A percentile compares a stretch with the other conserved stretches of the same genome.
Evolutionary conservation across 2,888 invertebrate genomes (phyloP).

Genomic region (Odontocolon sp.): DNA sequence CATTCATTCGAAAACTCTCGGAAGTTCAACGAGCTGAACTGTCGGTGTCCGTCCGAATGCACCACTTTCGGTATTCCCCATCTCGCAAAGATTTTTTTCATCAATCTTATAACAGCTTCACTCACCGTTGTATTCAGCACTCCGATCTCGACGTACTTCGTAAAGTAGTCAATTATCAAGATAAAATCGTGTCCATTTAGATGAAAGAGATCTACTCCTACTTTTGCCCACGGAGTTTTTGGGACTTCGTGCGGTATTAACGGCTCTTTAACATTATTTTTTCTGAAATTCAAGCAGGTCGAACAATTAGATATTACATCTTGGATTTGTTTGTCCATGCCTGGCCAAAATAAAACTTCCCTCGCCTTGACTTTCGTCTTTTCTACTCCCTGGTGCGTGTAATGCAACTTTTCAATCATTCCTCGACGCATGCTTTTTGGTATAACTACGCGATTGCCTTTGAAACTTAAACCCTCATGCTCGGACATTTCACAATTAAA

Average conservation of each 20-base stretch:
- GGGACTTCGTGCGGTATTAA: conserved; percentile 51
- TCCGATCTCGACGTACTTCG: conserved; percentile 39
- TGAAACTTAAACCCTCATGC: conserved; percentile 26
- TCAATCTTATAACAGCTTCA: conserved; percentile 7
- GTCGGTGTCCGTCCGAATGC: conserved; percentile 17
- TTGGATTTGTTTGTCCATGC: conserved; percentile 53
- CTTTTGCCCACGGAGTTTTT: conserved; percentile 38
- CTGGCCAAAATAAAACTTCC: conserved; percentile 55
- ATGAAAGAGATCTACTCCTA: conserved; percentile 49
- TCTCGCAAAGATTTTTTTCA: conserved; percentile 17
- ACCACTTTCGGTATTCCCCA: conserved; percentile 32
- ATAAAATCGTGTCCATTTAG: conserved; percentile 22
- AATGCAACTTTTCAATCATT: conserved; percentile 48
- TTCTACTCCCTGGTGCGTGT: conserved; percentile 53
- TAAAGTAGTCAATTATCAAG: conserved; percentile 30
- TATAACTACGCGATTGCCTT: conserved; percentile 49
- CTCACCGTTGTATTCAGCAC: conserved; percentile 10
- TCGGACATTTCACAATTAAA: conserved; percentile 37
- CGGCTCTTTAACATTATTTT: conserved; percentile 37
- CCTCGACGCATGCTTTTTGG: conserved; percentile 40
- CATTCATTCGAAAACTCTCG: conserved; percentile 19
- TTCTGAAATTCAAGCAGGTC: conserved; percentile 33
- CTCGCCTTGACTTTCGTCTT: conserved; percentile 44
- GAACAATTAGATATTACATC: conserved; percentile 48
- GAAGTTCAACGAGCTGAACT: conserved; percentile 11